Evolutionary conservation across 1,140 invertebrate genomes (phyloP).

Genomic region (Copidosoma floridanum): DNA sequence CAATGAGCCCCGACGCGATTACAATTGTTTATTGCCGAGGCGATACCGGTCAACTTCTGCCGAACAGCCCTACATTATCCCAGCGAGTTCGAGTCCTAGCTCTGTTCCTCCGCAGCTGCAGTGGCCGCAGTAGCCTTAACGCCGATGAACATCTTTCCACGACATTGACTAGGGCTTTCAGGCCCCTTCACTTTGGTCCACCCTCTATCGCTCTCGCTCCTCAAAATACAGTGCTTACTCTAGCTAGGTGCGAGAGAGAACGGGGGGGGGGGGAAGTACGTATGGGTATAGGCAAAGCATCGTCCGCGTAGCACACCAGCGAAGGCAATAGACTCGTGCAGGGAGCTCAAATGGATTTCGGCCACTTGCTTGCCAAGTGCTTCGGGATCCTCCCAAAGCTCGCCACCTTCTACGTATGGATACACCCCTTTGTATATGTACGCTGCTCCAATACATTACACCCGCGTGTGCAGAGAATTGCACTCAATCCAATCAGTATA

Average conservation of each 20-base stretch:
- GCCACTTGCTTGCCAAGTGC: slow-evolving; percentile 16
- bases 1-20: slow-evolving; percentile 35
- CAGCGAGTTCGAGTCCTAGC: not conserved
- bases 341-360: slow-evolving; percentile 25
- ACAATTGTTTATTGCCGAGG: slow-evolving; percentile 45
- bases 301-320: not conserved
- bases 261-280: not conserved
- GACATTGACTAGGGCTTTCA: slow-evolving; percentile 35
- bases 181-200: not conserved
- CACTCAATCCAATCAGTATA: too few species aligned
- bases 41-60: slow-evolving; percentile 44
- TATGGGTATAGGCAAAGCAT: slow-evolving; percentile 2
- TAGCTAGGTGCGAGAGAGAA: not conserved
- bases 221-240: too few species aligned
- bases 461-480: too few species aligned
- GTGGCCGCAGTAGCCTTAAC: slow-evolving; percentile 27
- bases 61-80: slow-evolving; percentile 38
- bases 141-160: slow-evolving; percentile 44
- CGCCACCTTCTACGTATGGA: too few species aligned
- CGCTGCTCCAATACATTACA: too few species aligned
- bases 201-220: too few species aligned
- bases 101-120: slow-evolving; percentile 20
- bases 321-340: too few species aligned
- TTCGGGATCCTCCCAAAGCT: not conserved
- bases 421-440: too few species aligned